These are phyloP conservation scores for Origma solitaria DNA, from an alignment of 2,113 vertebrate genomes.

Conservation along the genomic window DNA sequence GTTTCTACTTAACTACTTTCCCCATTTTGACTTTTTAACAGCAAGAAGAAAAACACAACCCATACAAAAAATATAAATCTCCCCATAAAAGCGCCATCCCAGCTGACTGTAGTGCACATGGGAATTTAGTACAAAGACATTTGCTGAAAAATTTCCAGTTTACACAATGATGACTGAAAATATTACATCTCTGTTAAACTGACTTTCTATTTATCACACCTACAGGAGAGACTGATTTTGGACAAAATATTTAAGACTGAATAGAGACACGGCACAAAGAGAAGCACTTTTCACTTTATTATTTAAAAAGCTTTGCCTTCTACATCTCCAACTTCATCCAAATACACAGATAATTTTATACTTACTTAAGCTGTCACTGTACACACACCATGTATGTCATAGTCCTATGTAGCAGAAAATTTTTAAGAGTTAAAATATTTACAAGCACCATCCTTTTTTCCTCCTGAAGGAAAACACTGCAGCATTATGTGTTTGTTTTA, in stretches of 20 bases:
- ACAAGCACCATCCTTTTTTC: neutral
- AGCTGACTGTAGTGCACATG: neutral
- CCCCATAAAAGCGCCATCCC: neutral
- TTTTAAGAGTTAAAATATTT: neutral
- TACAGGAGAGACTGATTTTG: neutral
- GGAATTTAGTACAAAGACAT: neutral
- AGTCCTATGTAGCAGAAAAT: neutral
- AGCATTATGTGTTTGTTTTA: neutral
- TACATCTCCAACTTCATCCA: neutral
- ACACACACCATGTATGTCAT: neutral
- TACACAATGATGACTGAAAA: neutral
- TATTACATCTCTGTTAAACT: neutral
- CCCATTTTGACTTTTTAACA: neutral
- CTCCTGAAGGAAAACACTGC: neutral
- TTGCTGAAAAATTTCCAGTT: neutral
- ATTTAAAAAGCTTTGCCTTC: neutral
- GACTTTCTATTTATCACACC: neutral
- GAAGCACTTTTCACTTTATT: neutral
- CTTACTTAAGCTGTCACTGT: neutral
- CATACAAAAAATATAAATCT: neutral
- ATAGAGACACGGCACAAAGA: neutral
- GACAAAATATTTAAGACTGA: neutral
- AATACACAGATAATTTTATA: neutral
- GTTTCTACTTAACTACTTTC: neutral
- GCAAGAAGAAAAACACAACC: neutral